Evolutionary conservation across 2,113 vertebrate genomes (phyloP), one percentile per base, ranked within the genome.

Genomic region (Ursus arctos): DNA sequence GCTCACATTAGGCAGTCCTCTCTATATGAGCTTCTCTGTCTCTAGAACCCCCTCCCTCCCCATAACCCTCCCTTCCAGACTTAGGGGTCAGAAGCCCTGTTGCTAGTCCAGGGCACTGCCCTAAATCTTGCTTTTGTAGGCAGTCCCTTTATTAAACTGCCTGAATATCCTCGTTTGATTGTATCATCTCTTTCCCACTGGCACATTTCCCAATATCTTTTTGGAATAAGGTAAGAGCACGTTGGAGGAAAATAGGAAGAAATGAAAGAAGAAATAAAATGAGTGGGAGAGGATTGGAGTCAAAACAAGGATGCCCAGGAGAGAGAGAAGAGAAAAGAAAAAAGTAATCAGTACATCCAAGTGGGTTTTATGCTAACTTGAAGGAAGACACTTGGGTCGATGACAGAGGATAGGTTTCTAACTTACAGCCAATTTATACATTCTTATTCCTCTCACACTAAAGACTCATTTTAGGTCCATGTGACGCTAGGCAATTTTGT

Each of bases 381-480:
- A 76, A 91, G 12, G 79, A 80, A 36, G 21, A 57, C 10, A 3
- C 24, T 67, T 65, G 11, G 43, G 47, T 51, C 47, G 28, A 9
- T n/a, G 28, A 18, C n/a, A 85, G 14, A 79, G 31, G 59, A 84
- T 19, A 61, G 36, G 28, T 88, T 91, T 92, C 49, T 63, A 74
- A 61, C 40, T 80, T 69, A 28, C 2, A 77, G 12, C 4, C 81
- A 77, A 65, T 21, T 51, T 71, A 53, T 43, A 53, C 19, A 36
- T 47, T 36, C 24, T 83, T 76, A n/a, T 82, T 82, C 13, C 12
- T 91, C 28, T n/a, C 6, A 61, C 36, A 43, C 26, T 59, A 36
- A 83, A 59, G 84, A 81, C 67, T 26, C 84, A 57, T 74, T 93
- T 90, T 91, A 93, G 61, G 43, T 36, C 14, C 43, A 11, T 88